Percentiles rank a stretch among this genome's conserved stretches.
Conservation (phyloP, 2,888 invertebrate species). For the Incurvaria masculella region DNA sequence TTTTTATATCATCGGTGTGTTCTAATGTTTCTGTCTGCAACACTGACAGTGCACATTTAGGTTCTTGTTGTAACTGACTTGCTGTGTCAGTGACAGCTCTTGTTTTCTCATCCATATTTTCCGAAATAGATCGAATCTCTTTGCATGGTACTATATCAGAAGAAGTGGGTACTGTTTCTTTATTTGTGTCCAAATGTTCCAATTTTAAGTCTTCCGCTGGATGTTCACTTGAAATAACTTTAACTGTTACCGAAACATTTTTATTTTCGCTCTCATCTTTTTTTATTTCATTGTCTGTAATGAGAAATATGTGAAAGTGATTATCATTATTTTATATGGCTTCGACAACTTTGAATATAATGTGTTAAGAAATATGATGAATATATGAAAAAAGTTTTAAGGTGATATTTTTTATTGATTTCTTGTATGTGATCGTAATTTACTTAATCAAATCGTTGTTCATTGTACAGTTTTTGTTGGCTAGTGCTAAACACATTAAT, state of each 20-base stretch:
- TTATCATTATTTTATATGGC: too few relatives aligned
- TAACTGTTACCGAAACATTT: neutral
- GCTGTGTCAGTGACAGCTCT: constrained; percentile 15
- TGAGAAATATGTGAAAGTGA: neutral
- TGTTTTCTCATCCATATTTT: constrained; percentile 2
- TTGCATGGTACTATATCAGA: neutral
- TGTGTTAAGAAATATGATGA: too few relatives aligned
- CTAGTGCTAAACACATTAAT: neutral
- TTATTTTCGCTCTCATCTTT: neutral
- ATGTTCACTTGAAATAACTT: neutral
- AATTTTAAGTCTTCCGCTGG: neutral
- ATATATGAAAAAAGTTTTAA: too few relatives aligned
- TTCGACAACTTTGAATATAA: too few relatives aligned
- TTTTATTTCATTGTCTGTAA: neutral
- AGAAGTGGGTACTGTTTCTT: neutral
- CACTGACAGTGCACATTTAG: constrained; percentile 20
- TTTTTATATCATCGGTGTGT: constrained; percentile 16
- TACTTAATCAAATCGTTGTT: too few relatives aligned
- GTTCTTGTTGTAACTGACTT: constrained; percentile 16
- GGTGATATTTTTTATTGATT: too few relatives aligned
- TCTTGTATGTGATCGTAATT: too few relatives aligned
- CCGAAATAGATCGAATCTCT: neutral
- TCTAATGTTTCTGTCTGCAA: constrained; percentile 23
- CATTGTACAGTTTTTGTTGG: constrained; percentile 1
- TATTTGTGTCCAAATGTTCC: neutral